These are phyloP conservation scores for Alloplasta piceator DNA, from an alignment of 2,888 invertebrate species.

Conservation along the genomic window DNA sequence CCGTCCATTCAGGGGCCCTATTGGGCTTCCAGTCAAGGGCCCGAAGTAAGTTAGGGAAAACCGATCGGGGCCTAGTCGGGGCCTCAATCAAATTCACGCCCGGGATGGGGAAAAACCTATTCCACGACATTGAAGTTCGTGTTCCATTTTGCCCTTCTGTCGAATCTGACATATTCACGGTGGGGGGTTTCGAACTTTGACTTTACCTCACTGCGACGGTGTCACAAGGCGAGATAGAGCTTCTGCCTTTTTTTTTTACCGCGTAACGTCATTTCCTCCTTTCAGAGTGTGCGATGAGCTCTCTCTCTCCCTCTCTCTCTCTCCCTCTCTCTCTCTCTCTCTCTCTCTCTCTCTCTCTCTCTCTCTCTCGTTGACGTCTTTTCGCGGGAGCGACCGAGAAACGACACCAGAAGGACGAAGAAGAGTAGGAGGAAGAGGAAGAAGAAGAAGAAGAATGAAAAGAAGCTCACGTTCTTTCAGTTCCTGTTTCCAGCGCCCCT, in stretches of 20 bases:
- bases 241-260: conserved; percentile 16
- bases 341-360: conserved; percentile 10
- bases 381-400: background rate
- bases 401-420: conserved; percentile 13
- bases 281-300: conserved; percentile 22
- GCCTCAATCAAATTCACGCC: too few species aligned
- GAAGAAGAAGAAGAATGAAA: conserved; percentile 24
- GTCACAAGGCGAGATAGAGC: background rate
- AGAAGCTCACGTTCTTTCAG: conserved; percentile 52
- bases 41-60: too few species aligned
- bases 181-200: conserved; percentile 11
- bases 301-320: background rate
- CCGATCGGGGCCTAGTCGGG: too few species aligned
- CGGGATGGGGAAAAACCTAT: too few species aligned
- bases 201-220: background rate
- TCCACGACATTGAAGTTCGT: background rate
- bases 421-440: background rate
- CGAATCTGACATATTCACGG: background rate
- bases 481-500: conserved; percentile 10
- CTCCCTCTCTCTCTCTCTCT: background rate
- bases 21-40: too few species aligned
- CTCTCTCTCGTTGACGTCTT: background rate
- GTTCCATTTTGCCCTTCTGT: background rate
- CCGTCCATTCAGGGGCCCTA: too few species aligned
- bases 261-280: conserved; percentile 55